These are phyloP conservation scores for Hemicentrotus pulcherrimus DNA, from an alignment of 35 echinoderm and acorn worm genomes.

Conservation along the genomic window DNA sequence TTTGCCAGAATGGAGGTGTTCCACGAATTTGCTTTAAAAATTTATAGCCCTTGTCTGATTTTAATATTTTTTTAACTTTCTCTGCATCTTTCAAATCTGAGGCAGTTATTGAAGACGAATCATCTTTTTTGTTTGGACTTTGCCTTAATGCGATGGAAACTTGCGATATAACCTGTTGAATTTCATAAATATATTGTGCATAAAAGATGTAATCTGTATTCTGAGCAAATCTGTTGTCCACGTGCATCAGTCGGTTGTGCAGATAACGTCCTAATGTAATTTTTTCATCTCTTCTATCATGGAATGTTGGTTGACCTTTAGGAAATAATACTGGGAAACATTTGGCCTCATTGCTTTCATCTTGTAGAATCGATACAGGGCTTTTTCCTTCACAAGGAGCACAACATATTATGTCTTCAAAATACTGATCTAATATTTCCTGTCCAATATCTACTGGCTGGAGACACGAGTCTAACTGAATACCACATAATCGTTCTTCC, in stretches of 20 bases:
- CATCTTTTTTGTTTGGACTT: constrained; percentile 33
- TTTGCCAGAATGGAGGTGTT: constrained; percentile 80
- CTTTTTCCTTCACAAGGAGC: constrained; percentile 81
- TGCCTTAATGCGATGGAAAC: constrained; percentile 77
- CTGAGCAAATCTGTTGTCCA: constrained; percentile 68
- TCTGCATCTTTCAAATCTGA: constrained; percentile 22
- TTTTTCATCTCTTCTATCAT: constrained; percentile 57
- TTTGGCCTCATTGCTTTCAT: constrained; percentile 53
- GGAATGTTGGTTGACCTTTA: constrained; percentile 50
- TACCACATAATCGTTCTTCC: no score
- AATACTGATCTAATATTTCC: constrained; percentile 61
- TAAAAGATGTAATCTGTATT: constrained; percentile 83
- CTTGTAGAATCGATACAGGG: constrained; percentile 59
- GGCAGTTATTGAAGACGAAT: not conserved
- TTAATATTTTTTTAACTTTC: constrained; percentile 10
- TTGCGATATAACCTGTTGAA: constrained; percentile 62
- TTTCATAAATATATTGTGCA: constrained; percentile 71
- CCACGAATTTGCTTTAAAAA: constrained; percentile 76
- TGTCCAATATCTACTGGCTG: constrained; percentile 70
- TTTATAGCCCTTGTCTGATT: constrained; percentile 65
- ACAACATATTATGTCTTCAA: constrained; percentile 62
- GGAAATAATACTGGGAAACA: constrained; percentile 49
- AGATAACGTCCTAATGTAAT: constrained; percentile 61
- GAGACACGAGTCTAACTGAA: not conserved
- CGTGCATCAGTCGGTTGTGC: constrained; percentile 59